Base-by-base conservation (phyloP, 2,888 invertebrate species). In the Alloscopus bannaensis region DNA sequence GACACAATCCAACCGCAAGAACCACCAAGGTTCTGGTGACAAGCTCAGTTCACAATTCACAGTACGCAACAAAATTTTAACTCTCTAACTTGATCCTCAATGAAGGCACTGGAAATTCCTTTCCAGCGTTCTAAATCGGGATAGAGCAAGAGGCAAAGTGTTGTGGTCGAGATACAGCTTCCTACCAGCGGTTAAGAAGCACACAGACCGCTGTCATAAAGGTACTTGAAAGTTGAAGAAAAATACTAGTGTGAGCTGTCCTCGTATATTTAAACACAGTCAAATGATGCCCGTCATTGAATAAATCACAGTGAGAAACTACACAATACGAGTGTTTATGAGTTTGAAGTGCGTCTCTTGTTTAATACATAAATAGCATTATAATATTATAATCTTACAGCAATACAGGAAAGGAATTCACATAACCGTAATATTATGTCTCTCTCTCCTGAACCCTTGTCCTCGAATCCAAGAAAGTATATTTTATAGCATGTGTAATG, bases 311-410 rank as follows among this genome's bases (percentile, higher is more conserved):
- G n/a, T n/a, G n/a, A n/a, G n/a, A n/a, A n/a, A n/a, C n/a, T n/a
- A n/a, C n/a, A 13, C 13, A 36, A 36, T 13, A 36, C 36, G 13
- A 13, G 6, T 36, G 6, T 36, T 36, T 36, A 8, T 13, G 8
- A 13, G 6, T 6, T 36, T 36, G 36, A 50, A 50, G 50, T 50
- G 18, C 13, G 36, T 36, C 36, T 36, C 13, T 8, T 36, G 36
- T 36, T 6, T 8, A 36, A 6, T 6, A 36, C 8, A 36, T 8
- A 36, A 36, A 13, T 8, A 36, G 36, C 13, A 13, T 6, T 36
- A 36, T 36, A 36, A 47, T 52, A 52, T 52, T 24, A n/a, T 24
- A 55, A 55, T 16, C 28, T 55, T 55, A 26, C n/a, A 26, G 8
- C 24, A 20, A 55, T 11, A 52, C 24, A 55, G 26, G 24, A 11